These are phyloP conservation scores for Acanthurus leucopareius DNA, from an alignment of 2,797 vertebrate genomes.

Conservation along the genomic window DNA sequence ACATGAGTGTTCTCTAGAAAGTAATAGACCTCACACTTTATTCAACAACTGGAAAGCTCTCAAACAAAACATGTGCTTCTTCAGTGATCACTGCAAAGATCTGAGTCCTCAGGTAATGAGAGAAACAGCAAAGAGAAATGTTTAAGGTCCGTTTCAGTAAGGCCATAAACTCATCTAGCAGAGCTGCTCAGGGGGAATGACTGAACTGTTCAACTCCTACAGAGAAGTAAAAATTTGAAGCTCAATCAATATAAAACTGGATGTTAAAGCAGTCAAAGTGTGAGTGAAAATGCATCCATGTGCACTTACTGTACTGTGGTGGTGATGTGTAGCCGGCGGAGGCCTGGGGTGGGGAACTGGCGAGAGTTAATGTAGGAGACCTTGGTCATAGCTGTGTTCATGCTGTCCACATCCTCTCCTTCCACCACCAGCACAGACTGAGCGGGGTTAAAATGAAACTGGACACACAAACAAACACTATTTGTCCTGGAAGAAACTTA, in stretches of 20 bases:
- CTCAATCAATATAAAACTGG: neutral
- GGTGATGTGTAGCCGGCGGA: slow-evolving; percentile 90
- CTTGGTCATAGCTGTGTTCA: slow-evolving; percentile 93
- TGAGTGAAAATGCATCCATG: neutral
- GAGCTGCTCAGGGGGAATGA: neutral
- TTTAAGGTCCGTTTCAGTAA: neutral
- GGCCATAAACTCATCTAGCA: neutral
- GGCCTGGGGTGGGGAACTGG: slow-evolving; percentile 94
- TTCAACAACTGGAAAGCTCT: neutral
- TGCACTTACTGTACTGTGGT: slow-evolving; percentile 95
- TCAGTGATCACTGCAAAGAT: neutral
- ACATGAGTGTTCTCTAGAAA: neutral
- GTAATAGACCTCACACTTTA: slow-evolving; percentile 3
- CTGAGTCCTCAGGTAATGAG: neutral
- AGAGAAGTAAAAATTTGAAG: neutral
- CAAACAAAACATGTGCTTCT: neutral
- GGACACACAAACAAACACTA: slow-evolving; percentile 37
- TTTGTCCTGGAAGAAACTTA: neutral
- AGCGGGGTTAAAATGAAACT: slow-evolving; percentile 99
- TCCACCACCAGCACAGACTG: slow-evolving; percentile 97
- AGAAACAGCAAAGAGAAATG: neutral
- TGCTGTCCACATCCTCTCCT: slow-evolving; percentile 94
- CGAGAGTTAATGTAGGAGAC: slow-evolving; percentile 98
- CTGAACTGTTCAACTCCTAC: neutral
- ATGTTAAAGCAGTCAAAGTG: neutral